Conservation (phyloP, 2,113 vertebrate species). For the Chionis minor region DNA sequence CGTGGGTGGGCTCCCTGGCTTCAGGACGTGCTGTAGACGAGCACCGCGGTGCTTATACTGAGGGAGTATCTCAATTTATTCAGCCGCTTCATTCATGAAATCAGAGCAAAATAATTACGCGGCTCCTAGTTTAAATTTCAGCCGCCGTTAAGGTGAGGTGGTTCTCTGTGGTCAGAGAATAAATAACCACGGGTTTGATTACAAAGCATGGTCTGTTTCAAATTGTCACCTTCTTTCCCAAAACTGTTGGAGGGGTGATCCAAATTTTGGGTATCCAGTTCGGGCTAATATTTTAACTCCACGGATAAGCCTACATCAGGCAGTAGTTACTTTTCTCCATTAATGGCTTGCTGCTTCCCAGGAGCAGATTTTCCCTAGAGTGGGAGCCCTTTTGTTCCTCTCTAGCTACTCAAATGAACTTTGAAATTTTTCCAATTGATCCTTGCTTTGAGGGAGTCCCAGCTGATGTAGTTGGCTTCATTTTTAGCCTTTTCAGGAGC, state of each 20-base stretch:
- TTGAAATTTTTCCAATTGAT: slow-evolving; percentile 55
- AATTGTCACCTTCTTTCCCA: background rate
- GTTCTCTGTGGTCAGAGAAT: background rate
- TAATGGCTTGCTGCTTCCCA: background rate
- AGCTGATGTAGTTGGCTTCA: slow-evolving; percentile 39
- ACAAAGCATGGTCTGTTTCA: background rate
- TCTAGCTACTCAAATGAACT: slow-evolving; percentile 8
- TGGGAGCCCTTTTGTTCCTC: slow-evolving; percentile 11
- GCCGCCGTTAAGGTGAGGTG: background rate
- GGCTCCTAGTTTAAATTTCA: background rate
- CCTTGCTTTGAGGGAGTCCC: slow-evolving; percentile 41
- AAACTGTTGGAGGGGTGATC: background rate
- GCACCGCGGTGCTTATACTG: accelerated
- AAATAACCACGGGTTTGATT: background rate
- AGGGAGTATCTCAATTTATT: background rate
- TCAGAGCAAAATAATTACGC: background rate
- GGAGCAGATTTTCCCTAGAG: background rate
- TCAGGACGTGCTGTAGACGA: background rate
- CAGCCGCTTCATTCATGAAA: background rate
- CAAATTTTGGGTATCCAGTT: background rate
- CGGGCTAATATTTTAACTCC: background rate
- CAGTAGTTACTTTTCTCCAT: background rate
- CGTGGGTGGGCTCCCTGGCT: background rate
- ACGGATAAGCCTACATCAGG: background rate
- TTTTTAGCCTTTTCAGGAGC: slow-evolving; percentile 26